Evolutionary conservation across 2,888 invertebrate genomes (phyloP).

Genomic region (Nowickia ferox): DNA sequence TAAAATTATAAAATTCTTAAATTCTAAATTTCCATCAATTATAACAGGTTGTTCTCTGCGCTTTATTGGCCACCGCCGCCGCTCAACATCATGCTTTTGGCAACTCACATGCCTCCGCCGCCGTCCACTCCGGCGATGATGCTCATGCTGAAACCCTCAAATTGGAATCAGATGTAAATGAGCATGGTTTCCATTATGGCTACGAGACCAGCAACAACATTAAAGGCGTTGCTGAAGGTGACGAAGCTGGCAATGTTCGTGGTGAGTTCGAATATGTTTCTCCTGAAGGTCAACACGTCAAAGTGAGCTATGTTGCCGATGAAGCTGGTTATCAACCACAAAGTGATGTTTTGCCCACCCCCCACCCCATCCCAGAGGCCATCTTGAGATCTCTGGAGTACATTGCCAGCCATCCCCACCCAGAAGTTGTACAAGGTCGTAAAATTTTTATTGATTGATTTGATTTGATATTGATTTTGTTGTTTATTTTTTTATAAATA

Average conservation of each 20-base stretch:
- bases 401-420: slow-evolving; percentile 82
- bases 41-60: slow-evolving; percentile 75
- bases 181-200: slow-evolving; percentile 78
- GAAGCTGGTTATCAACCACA: slow-evolving; percentile 78
- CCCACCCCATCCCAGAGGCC: slow-evolving; percentile 74
- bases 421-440: slow-evolving; percentile 19
- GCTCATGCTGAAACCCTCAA: background rate
- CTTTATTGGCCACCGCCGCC: slow-evolving; percentile 74
- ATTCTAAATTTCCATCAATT: background rate
- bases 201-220: slow-evolving; percentile 78
- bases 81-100: slow-evolving; percentile 30
- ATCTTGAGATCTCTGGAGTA: slow-evolving; percentile 82
- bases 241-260: slow-evolving; percentile 77
- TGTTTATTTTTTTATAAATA: background rate
- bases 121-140: background rate
- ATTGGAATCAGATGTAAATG: slow-evolving; percentile 72
- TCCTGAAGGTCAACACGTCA: slow-evolving; percentile 78
- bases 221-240: slow-evolving; percentile 74
- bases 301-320: slow-evolving; percentile 77
- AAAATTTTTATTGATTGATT: too few relatives aligned
- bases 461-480: too few relatives aligned
- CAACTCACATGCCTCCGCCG: background rate
- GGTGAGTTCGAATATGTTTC: slow-evolving; percentile 78
- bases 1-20: background rate
- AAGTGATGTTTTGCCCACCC: slow-evolving; percentile 73